A percentile compares a stretch with the other conserved stretches of the same genome.
Evolutionary conservation across 2,797 vertebrate species (phyloP).

Genomic region (Etheostoma nigrum): DNA sequence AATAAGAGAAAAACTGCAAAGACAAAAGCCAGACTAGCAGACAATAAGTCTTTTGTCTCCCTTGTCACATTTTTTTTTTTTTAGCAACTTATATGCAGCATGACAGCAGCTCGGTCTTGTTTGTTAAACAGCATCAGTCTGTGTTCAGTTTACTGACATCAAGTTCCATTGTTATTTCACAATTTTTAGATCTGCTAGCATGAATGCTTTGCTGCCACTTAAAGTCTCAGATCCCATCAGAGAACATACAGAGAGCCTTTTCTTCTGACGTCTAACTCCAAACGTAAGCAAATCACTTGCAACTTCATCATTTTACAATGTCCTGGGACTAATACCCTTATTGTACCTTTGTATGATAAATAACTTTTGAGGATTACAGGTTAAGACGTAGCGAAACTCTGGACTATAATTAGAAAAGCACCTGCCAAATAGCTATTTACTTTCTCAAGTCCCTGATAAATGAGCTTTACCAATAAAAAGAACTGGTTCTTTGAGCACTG

Average conservation of each 20-base stretch:
- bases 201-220: constrained; percentile 31
- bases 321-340: neutral
- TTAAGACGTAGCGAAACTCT: neutral
- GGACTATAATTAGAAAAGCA: neutral
- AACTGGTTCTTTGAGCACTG: constrained; percentile 10
- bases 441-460: neutral
- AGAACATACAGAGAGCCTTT: constrained; percentile 2
- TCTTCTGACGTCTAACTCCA: constrained; percentile 7
- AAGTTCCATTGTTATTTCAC: constrained; percentile 42
- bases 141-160: constrained; percentile 36
- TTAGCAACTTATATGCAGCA: constrained; percentile 10
- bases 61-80: neutral
- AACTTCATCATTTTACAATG: neutral
- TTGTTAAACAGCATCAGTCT: constrained; percentile 33
- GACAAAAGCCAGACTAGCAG: constrained; percentile 14
- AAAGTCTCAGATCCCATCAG: constrained; percentile 33
- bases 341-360: constrained; percentile 6
- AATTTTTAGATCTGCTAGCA: constrained; percentile 30
- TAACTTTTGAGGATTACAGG: neutral
- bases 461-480: neutral
- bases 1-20: neutral
- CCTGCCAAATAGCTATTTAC: neutral
- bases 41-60: constrained; percentile 22
- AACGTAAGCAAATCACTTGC: constrained; percentile 24
- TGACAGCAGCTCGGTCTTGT: constrained; percentile 43